phyloP scores from a whole-genome alignment of 2,888 invertebrate genomes.

The Drosophila neonasuta region DNA sequence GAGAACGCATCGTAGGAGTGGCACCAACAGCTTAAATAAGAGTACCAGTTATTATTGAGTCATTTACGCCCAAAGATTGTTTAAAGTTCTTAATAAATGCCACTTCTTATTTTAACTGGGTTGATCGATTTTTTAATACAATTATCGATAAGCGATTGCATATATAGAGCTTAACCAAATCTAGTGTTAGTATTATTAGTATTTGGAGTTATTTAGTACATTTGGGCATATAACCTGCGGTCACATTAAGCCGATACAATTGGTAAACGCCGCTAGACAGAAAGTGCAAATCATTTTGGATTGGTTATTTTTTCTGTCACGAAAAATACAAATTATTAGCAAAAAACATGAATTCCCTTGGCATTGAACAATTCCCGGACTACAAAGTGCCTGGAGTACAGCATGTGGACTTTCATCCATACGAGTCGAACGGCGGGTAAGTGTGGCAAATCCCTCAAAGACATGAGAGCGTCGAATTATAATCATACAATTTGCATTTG shows the following conservation, averaged over 20 bases:
- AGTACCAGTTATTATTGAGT: neutral
- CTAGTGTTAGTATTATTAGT: too few species aligned
- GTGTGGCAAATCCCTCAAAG: slow-evolving; percentile 25
- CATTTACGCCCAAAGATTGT: slow-evolving; percentile 49
- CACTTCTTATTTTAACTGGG: neutral
- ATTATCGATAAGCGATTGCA: neutral
- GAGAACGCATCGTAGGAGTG: slow-evolving; percentile 74
- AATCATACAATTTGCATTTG: slow-evolving; percentile 50
- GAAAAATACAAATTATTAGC: slow-evolving; percentile 27
- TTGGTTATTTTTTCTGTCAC: slow-evolving; percentile 31
- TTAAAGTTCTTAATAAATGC: slow-evolving; percentile 36
- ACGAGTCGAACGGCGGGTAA: slow-evolving; percentile 91
- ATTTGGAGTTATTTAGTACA: neutral
- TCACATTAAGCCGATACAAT: slow-evolving; percentile 55
- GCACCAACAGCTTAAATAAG: slow-evolving; percentile 45
- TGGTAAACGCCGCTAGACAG: slow-evolving; percentile 54
- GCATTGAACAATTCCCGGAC: slow-evolving; percentile 79
- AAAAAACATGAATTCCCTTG: slow-evolving; percentile 66
- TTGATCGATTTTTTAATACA: neutral
- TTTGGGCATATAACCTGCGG: neutral
- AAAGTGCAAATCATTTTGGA: slow-evolving; percentile 74
- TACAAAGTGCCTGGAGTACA: slow-evolving; percentile 82
- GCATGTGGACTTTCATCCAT: slow-evolving; percentile 85
- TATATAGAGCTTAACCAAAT: neutral
- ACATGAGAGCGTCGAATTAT: neutral